A percentile compares a stretch with the other conserved stretches of the same genome.
Evolutionary conservation across 2,113 vertebrate genomes (phyloP).

Genomic region (Poeciliopsis prolifica): DNA sequence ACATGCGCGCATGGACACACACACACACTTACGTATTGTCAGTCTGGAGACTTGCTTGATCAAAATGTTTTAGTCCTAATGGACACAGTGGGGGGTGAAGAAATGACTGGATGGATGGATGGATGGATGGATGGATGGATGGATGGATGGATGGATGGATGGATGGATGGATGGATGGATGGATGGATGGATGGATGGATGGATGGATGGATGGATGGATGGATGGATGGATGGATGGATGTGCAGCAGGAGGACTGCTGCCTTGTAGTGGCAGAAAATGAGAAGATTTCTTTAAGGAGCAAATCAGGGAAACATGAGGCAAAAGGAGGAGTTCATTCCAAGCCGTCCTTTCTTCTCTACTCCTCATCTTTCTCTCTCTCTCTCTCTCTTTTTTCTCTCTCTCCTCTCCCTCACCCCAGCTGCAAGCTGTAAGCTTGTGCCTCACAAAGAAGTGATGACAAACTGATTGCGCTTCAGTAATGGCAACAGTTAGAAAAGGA

Average conservation of each 20-base stretch:
- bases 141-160: constrained; percentile 24
- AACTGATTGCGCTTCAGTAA: constrained; percentile 91
- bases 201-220: constrained; percentile 30
- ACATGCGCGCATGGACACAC: constrained; percentile 80
- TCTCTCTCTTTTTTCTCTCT: constrained; percentile 1
- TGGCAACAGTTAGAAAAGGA: constrained; percentile 86
- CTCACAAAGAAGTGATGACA: constrained; percentile 89
- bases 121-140: constrained; percentile 39
- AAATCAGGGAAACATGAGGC: constrained; percentile 79
- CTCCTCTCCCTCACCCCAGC: constrained; percentile 65
- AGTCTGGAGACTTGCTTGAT: constrained; percentile 90
- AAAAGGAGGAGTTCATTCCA: constrained; percentile 58
- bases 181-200: constrained; percentile 28
- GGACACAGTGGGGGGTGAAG: constrained; percentile 78
- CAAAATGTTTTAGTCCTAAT: constrained; percentile 98
- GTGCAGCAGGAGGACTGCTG: constrained; percentile 78
- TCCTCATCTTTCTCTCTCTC: constrained; percentile 13
- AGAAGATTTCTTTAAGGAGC: constrained; percentile 83
- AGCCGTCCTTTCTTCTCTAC: constrained; percentile 47
- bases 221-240: constrained; percentile 71
- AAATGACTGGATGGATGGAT: constrained; percentile 30
- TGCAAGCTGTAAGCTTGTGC: constrained; percentile 90
- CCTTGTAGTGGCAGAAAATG: constrained; percentile 62
- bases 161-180: constrained; percentile 54
- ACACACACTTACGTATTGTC: constrained; percentile 79